Evolutionary conservation across 2,888 invertebrate species (phyloP).

Genomic region (Trisateles emortualis): DNA sequence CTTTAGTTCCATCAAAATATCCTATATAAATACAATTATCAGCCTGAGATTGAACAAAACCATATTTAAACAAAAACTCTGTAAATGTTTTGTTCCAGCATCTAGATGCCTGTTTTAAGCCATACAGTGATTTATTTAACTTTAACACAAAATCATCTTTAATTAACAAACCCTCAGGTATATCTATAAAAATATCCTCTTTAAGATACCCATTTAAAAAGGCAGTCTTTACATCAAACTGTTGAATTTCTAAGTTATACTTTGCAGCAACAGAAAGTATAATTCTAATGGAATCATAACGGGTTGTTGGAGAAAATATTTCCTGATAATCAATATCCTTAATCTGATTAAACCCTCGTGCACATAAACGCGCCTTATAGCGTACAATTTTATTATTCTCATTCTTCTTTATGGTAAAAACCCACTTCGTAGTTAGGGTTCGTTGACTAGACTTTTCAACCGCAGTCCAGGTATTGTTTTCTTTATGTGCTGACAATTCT

Average conservation of each 20-base stretch:
- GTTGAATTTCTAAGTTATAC: too few species aligned
- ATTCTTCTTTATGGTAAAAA: slow-evolving; percentile 6
- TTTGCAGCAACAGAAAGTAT: slow-evolving; percentile 4
- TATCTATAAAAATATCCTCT: slow-evolving; percentile 7
- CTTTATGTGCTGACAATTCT: slow-evolving; percentile 21
- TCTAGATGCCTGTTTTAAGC: slow-evolving; percentile 45
- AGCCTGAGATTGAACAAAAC: slow-evolving; percentile 25
- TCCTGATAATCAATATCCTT: slow-evolving; percentile 2
- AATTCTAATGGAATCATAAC: slow-evolving; percentile 15
- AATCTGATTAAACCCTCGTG: slow-evolving; percentile 6
- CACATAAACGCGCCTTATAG: slow-evolving; percentile 19
- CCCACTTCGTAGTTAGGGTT: slow-evolving; percentile 4
- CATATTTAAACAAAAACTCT: slow-evolving; percentile 34
- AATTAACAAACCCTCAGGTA: slow-evolving; percentile 12
- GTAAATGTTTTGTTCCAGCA: slow-evolving; percentile 44
- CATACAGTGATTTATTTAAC: slow-evolving; percentile 45
- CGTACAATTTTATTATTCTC: slow-evolving; percentile 12
- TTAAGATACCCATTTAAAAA: slow-evolving; percentile 5
- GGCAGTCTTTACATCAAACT: slow-evolving; percentile 11
- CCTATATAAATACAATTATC: slow-evolving; percentile 43
- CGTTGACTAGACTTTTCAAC: not conserved
- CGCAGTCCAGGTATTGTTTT: not conserved
- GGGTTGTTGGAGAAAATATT: slow-evolving; percentile 1
- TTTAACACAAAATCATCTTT: too few species aligned
- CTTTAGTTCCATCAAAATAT: slow-evolving; percentile 32